Evolutionary conservation across 1,140 invertebrate genomes (phyloP).

Genomic region (Drosophila pectinifera): DNA sequence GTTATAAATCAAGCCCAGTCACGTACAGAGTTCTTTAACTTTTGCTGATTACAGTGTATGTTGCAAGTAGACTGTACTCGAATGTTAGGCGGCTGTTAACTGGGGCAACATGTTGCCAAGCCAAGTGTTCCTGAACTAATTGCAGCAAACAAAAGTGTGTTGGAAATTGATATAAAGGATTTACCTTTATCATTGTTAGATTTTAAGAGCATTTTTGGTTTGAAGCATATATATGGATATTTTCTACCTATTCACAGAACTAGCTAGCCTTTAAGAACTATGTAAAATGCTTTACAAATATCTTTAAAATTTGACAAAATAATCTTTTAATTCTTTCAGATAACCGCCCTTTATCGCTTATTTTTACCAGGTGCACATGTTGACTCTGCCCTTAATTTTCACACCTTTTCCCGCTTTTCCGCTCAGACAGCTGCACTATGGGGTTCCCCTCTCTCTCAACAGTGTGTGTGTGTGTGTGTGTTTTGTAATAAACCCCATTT

Average conservation of each 20-base stretch:
- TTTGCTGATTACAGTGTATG: constrained; percentile 24
- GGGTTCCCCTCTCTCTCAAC: constrained; percentile 17
- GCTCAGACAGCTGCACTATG: constrained; percentile 54
- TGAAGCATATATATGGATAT: not conserved
- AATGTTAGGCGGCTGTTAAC: constrained; percentile 11
- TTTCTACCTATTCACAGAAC: too few species aligned
- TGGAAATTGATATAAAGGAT: not conserved
- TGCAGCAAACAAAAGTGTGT: too few species aligned
- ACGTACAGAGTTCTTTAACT: constrained; percentile 43
- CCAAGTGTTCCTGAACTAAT: not conserved
- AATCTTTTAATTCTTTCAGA: too few species aligned
- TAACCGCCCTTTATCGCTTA: not conserved
- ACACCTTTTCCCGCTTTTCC: constrained; percentile 51
- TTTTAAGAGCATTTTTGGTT: not conserved
- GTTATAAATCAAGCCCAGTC: constrained; percentile 60
- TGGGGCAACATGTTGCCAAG: constrained; percentile 19
- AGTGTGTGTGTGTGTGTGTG: constrained; percentile 9
- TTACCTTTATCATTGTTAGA: not conserved
- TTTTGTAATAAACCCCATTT: constrained; percentile 76
- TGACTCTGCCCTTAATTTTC: constrained; percentile 24
- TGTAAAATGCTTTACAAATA: too few species aligned
- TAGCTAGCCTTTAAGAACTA: not conserved
- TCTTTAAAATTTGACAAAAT: not conserved
- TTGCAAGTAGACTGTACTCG: constrained; percentile 13
- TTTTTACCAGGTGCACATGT: constrained; percentile 8